A percentile compares a stretch with the other conserved stretches of the same genome.
Evolutionary conservation across 2,888 invertebrate genomes (phyloP).

Genomic region (Adela reaumurella): DNA sequence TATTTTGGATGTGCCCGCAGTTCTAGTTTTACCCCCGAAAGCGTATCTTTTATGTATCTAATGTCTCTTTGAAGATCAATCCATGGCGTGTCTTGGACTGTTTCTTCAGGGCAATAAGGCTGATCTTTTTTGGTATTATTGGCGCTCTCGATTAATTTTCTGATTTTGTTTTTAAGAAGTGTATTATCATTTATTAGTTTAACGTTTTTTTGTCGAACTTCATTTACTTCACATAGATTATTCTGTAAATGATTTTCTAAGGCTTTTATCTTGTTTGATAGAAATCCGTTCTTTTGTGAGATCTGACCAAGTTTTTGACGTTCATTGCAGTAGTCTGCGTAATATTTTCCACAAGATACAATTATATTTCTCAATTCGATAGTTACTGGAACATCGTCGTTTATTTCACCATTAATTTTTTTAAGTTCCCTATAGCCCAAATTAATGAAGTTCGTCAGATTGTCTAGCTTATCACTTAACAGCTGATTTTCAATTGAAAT

Average conservation of each 20-base stretch:
- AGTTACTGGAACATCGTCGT: constrained; percentile 16
- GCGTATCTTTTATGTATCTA: too few relatives aligned
- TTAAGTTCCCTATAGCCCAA: constrained; percentile 25
- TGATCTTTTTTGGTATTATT: constrained; percentile 6
- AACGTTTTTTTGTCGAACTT: constrained; percentile 16
- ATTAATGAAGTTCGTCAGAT: constrained; percentile 21
- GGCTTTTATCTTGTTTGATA: constrained; percentile 24
- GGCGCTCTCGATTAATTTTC: too few relatives aligned
- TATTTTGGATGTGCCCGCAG: too few relatives aligned
- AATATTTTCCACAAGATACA: constrained; percentile 25
- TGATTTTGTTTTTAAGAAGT: too few relatives aligned
- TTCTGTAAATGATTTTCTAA: constrained; percentile 21
- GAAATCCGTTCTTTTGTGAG: constrained; percentile 26
- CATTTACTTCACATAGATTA: constrained; percentile 19
- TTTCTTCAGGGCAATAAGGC: too few relatives aligned
- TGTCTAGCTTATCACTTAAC: constrained; percentile 19
- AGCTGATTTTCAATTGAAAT: constrained; percentile 19
- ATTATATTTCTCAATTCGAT: constrained; percentile 26
- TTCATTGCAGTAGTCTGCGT: constrained; percentile 24
- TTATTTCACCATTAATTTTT: constrained; percentile 17
- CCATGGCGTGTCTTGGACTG: too few relatives aligned
- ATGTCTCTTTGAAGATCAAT: too few relatives aligned
- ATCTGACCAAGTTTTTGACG: constrained; percentile 17
- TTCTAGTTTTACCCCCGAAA: too few relatives aligned
- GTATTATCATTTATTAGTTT: constrained; percentile 15